phyloP scores from a whole-genome alignment of 2,797 vertebrate species.

The Spea hammondii region DNA sequence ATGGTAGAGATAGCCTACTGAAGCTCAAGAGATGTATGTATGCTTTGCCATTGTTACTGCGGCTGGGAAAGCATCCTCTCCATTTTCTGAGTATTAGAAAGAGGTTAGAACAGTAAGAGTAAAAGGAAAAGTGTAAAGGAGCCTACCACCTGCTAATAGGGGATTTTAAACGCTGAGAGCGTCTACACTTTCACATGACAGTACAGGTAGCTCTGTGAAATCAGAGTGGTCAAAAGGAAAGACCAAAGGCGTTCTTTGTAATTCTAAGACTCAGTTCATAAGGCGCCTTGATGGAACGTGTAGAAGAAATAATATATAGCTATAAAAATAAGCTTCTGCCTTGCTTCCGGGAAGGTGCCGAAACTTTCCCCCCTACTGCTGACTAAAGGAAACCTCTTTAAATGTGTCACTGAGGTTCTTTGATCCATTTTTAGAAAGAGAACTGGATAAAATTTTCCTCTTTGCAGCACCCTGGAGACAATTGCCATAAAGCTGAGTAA shows the following conservation, averaged over 20 bases:
- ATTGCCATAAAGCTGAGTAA: constrained; percentile 28
- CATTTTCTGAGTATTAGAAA: background rate
- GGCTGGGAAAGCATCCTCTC: background rate
- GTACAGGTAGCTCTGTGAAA: constrained; percentile 23
- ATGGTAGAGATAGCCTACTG: background rate
- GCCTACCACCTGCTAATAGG: constrained; percentile 39
- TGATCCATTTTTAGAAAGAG: constrained; percentile 45
- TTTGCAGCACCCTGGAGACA: constrained; percentile 22
- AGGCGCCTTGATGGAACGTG: constrained; percentile 7
- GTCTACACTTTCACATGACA: constrained; percentile 24
- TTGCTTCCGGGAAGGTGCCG: constrained; percentile 34
- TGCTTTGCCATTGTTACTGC: background rate
- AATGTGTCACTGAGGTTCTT: constrained; percentile 45
- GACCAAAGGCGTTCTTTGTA: constrained; percentile 45
- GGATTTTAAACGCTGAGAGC: constrained; percentile 21
- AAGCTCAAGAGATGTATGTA: background rate
- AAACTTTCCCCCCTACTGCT: constrained; percentile 23
- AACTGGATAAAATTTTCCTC: constrained; percentile 40
- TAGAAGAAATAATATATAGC: constrained; percentile 14
- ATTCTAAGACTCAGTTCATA: constrained; percentile 28
- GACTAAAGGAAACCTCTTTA: constrained; percentile 48
- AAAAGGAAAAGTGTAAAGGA: constrained; percentile 31
- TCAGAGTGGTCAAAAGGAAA: constrained; percentile 39
- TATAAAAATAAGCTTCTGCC: constrained; percentile 12
- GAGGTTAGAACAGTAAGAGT: background rate